Evolutionary conservation across 1,140 invertebrate species (phyloP).

Genomic region (Tetragonula clypearis): DNA sequence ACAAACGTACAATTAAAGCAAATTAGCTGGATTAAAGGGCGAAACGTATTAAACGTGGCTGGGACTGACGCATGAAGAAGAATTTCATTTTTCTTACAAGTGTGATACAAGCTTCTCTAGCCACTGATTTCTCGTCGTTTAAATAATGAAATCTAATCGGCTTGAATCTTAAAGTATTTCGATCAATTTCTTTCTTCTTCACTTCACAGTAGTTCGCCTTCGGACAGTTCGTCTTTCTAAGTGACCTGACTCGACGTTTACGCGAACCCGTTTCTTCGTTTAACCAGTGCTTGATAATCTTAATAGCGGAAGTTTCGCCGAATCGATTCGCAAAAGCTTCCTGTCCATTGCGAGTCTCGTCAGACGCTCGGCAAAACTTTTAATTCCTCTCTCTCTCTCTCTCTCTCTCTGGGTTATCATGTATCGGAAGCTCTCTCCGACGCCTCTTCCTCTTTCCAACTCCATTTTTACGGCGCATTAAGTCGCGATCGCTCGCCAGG

Average conservation of each 20-base stretch:
- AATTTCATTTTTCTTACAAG: not conserved
- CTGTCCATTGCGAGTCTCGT: conserved; percentile 20
- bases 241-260: not conserved
- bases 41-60: not conserved
- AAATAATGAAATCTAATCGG: not conserved
- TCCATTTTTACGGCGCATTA: conserved; percentile 37
- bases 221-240: not conserved
- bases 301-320: conserved; percentile 9
- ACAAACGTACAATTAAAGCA: not conserved
- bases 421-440: conserved; percentile 18
- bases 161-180: not conserved
- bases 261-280: not conserved
- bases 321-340: not conserved
- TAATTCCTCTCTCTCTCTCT: conserved; percentile 25
- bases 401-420: not conserved
- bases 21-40: too few relatives aligned
- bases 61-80: not conserved
- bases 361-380: conserved; percentile 23
- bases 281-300: conserved; percentile 29
- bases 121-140: not conserved
- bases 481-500: not conserved
- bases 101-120: not conserved
- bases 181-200: not conserved
- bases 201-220: not conserved
- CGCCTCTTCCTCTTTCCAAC: not conserved